Percentiles rank a stretch among this genome's conserved stretches.
Evolutionary conservation across 2,113 vertebrate genomes (phyloP).

Genomic region (Apodemus sylvaticus): DNA sequence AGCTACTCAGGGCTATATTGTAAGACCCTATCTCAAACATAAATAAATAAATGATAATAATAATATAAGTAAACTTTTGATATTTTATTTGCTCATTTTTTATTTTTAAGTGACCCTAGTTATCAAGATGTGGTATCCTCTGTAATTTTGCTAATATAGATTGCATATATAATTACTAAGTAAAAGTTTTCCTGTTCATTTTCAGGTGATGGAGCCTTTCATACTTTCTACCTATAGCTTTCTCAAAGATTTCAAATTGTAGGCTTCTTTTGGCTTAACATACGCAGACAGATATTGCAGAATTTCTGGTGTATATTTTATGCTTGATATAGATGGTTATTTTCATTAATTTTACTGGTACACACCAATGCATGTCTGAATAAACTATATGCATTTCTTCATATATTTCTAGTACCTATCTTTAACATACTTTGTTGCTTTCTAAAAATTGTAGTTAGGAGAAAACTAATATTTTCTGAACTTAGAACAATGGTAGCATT

Average conservation of each 20-base stretch:
- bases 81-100: not conserved
- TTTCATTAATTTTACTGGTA: not conserved
- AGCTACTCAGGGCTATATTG: not conserved
- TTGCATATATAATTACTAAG: not conserved
- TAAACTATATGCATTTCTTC: not conserved
- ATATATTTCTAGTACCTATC: slow-evolving; percentile 51
- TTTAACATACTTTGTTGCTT: slow-evolving; percentile 21
- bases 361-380: not conserved
- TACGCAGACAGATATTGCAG: not conserved
- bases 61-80: not conserved
- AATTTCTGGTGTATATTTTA: slow-evolving; percentile 36
- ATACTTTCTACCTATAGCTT: not conserved
- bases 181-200: not conserved
- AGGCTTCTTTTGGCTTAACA: not conserved
- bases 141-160: slow-evolving; percentile 30
- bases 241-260: slow-evolving; percentile 38
- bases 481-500: not conserved
- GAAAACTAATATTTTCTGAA: not conserved
- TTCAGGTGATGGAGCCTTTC: not conserved
- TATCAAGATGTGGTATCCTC: not conserved
- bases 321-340: not conserved
- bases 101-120: slow-evolving; percentile 10
- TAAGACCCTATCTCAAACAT: not conserved
- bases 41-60: not conserved
- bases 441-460: slow-evolving; percentile 25